Percentiles rank a stretch among this genome's conserved stretches.
These are phyloP conservation scores for Ctenosaura bakeri DNA, from an alignment of 2,797 vertebrate genomes.

Conservation along the genomic window DNA sequence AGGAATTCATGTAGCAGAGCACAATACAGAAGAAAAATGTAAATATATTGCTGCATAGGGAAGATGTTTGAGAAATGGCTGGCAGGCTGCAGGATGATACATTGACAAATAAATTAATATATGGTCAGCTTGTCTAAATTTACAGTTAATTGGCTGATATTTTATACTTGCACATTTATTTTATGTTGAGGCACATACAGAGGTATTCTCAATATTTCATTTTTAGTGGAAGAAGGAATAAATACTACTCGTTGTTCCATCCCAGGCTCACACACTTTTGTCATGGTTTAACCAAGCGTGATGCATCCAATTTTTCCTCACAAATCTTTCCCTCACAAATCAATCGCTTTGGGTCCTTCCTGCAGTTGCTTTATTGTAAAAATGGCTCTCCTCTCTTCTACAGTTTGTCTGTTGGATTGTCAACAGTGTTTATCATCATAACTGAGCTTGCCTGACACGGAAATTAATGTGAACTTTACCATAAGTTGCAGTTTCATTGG, in stretches of 20 bases:
- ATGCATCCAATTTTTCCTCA: conserved; percentile 16
- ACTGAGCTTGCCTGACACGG: conserved; percentile 2
- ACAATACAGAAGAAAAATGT: conserved; percentile 19
- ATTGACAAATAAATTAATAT: conserved; percentile 41
- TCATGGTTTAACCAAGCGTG: conserved; percentile 37
- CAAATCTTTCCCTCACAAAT: conserved; percentile 24
- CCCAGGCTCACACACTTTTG: conserved; percentile 7
- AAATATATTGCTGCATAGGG: conserved; percentile 34
- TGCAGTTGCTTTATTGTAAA: conserved; percentile 2
- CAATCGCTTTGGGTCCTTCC: conserved; percentile 6
- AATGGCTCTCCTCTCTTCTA: conserved; percentile 9
- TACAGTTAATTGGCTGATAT: conserved; percentile 47
- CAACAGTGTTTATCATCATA: conserved; percentile 13
- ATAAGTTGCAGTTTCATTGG: conserved; percentile 7
- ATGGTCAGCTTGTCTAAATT: conserved; percentile 36
- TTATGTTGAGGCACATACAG: conserved; percentile 8
- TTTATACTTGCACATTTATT: conserved; percentile 36
- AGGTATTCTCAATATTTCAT: conserved; percentile 45
- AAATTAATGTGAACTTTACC: conserved; percentile 5
- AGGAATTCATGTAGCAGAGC: conserved; percentile 25
- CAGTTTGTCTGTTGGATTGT: conserved; percentile 17
- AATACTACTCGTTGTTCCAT: conserved; percentile 38
- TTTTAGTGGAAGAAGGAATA: conserved; percentile 46
- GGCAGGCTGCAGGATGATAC: conserved; percentile 30
- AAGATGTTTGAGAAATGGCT: conserved; percentile 24